Conservation (phyloP, 2,797 vertebrate genomes). For the Acestrorhynchus altus region DNA sequence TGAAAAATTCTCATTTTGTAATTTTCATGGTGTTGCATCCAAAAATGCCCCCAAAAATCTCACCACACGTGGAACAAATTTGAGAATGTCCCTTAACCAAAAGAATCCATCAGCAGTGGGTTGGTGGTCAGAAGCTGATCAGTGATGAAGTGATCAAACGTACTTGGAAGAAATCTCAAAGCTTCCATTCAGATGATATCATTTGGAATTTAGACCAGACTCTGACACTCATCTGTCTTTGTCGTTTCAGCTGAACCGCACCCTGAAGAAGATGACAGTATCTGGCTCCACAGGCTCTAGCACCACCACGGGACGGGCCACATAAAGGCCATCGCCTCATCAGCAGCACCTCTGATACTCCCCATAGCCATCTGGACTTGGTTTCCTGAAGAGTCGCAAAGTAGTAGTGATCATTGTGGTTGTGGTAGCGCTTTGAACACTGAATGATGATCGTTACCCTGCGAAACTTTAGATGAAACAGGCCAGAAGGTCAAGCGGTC, state of each 20-base stretch:
- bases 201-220: neutral
- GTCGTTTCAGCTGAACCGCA: conserved; percentile 75
- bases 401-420: conserved; percentile 1
- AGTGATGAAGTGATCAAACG: too few relatives aligned
- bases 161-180: too few relatives aligned
- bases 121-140: too few relatives aligned
- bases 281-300: conserved; percentile 18
- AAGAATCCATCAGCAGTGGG: too few relatives aligned
- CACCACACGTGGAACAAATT: too few relatives aligned
- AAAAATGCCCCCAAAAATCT: too few relatives aligned
- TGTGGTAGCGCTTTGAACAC: neutral
- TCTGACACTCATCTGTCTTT: neutral
- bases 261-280: conserved; percentile 79
- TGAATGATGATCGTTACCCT: neutral
- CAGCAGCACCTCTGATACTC: neutral
- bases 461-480: neutral
- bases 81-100: too few relatives aligned
- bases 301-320: conserved; percentile 45
- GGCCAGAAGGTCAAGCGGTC: neutral
- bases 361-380: neutral
- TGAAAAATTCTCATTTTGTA: too few relatives aligned
- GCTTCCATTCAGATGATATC: too few relatives aligned
- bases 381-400: neutral
- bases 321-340: neutral
- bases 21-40: too few relatives aligned